These are phyloP conservation scores for Rallus crepitans DNA, from an alignment of 2,797 vertebrate species.

Conservation along the genomic window DNA sequence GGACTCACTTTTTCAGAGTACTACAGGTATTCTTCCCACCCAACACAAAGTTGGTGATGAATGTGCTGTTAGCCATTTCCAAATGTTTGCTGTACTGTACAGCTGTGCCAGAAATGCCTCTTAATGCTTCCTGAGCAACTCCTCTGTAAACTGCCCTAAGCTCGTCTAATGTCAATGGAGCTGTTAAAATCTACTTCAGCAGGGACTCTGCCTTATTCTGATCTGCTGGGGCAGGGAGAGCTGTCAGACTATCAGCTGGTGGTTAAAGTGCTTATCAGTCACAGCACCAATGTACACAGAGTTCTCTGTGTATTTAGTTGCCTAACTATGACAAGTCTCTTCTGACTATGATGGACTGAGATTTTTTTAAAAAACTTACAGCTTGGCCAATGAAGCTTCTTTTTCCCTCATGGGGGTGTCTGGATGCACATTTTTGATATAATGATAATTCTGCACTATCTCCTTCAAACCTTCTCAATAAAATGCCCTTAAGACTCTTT, in stretches of 20 bases:
- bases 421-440: background rate
- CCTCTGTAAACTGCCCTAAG: background rate
- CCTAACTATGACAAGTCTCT: background rate
- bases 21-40: background rate
- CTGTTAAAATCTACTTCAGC: constrained; percentile 6
- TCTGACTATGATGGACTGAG: background rate
- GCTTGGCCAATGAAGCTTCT: background rate
- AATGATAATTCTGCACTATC: background rate
- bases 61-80: background rate
- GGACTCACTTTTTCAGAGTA: background rate
- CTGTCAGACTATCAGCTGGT: background rate
- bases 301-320: background rate
- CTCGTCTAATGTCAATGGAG: background rate
- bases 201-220: background rate
- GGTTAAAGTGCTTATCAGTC: background rate
- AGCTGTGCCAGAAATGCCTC: background rate
- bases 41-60: background rate
- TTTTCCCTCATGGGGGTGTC: background rate
- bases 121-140: background rate
- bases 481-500: background rate
- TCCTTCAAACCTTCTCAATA: background rate
- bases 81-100: background rate
- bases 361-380: background rate
- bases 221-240: background rate
- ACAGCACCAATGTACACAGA: background rate